Conservation (phyloP, 2,113 vertebrate species). For the Phaetusa simplex region DNA sequence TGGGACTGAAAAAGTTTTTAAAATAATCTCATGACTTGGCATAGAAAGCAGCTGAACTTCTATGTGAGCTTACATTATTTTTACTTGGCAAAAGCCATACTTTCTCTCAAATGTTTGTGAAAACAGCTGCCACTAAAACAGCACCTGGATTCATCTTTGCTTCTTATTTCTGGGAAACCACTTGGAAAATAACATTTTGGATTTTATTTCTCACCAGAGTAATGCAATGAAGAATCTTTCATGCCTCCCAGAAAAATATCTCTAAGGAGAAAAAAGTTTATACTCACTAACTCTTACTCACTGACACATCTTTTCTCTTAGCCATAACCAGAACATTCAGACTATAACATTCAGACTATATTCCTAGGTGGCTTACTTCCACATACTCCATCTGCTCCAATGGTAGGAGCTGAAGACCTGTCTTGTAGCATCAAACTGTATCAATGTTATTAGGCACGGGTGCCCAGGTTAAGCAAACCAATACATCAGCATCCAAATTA, state of each 20-base stretch:
- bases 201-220: not conserved
- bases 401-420: not conserved
- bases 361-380: not conserved
- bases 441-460: not conserved
- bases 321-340: not conserved
- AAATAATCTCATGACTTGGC: not conserved
- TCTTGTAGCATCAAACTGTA: not conserved
- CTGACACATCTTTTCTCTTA: not conserved
- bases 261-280: not conserved
- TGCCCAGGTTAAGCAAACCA: not conserved
- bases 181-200: not conserved
- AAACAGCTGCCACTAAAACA: not conserved
- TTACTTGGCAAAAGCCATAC: not conserved
- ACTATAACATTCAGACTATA: not conserved
- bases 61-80: not conserved
- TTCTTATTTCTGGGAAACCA: not conserved
- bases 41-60: not conserved
- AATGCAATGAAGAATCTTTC: not conserved
- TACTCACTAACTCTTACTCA: not conserved
- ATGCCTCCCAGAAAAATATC: not conserved
- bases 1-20: not conserved
- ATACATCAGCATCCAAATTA: not conserved
- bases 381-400: not conserved
- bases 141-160: not conserved
- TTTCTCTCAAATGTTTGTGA: not conserved